Evolutionary conservation across 2,888 invertebrate genomes (phyloP).

Genomic region (Labia minor): DNA sequence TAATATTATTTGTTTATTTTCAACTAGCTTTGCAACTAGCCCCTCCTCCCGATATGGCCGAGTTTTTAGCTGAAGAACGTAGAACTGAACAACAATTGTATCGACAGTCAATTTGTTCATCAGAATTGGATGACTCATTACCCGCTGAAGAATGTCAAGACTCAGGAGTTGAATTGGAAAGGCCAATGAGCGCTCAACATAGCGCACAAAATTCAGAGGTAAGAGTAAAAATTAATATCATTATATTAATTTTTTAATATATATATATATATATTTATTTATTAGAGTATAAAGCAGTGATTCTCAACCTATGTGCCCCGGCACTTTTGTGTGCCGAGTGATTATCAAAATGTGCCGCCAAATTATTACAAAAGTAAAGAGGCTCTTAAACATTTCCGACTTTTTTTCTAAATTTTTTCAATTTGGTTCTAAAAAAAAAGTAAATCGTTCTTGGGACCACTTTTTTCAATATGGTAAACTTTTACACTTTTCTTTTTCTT

Average conservation of each 20-base stretch:
- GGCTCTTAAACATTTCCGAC: too few relatives aligned
- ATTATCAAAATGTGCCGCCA: too few relatives aligned
- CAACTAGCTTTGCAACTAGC: slow-evolving; percentile 52
- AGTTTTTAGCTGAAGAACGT: slow-evolving; percentile 67
- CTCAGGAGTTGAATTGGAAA: slow-evolving; percentile 64
- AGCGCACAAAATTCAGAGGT: slow-evolving; percentile 72
- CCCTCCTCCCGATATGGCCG: slow-evolving; percentile 69
- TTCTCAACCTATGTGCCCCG: too few relatives aligned
- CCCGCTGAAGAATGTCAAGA: slow-evolving; percentile 55
- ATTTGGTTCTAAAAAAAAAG: too few relatives aligned
- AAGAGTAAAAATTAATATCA: slow-evolving; percentile 26
- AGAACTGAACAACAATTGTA: slow-evolving; percentile 66
- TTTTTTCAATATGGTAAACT: too few relatives aligned
- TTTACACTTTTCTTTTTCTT: too few relatives aligned
- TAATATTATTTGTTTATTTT: slow-evolving; percentile 15
- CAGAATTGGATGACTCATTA: slow-evolving; percentile 36
- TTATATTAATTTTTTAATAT: neutral
- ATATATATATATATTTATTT: slow-evolving; percentile 16
- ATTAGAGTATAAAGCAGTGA: too few relatives aligned
- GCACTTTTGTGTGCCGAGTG: too few relatives aligned
- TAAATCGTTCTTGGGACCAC: too few relatives aligned
- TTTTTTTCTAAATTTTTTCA: too few relatives aligned
- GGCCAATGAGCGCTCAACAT: slow-evolving; percentile 47
- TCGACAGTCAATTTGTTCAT: slow-evolving; percentile 58
- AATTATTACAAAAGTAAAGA: too few relatives aligned